Percentiles rank a stretch among this genome's conserved stretches.
phyloP scores from a whole-genome alignment of 2,888 invertebrate genomes.

The Chrysomela aeneicollis region DNA sequence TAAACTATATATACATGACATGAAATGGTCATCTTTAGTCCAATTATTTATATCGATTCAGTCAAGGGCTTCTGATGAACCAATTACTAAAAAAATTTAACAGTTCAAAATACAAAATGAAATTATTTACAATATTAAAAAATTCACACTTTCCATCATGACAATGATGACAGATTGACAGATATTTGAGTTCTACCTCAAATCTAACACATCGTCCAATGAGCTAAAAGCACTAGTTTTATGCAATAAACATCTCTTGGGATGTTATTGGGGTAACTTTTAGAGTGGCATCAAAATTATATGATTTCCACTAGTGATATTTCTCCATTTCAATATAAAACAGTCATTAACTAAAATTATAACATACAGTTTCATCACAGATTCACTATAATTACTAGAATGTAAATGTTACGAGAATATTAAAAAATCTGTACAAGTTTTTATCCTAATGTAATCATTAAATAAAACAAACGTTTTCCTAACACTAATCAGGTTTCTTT shows the following conservation, averaged over 20 bases:
- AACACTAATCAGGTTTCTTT: slow-evolving; percentile 38
- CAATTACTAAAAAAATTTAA: not conserved
- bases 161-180: not conserved
- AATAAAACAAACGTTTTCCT: slow-evolving; percentile 42
- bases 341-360: slow-evolving; percentile 38
- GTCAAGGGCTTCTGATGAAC: not conserved
- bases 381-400: slow-evolving; percentile 50
- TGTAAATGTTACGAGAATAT: slow-evolving; percentile 52
- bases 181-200: not conserved
- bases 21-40: not conserved
- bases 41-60: not conserved
- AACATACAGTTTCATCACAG: slow-evolving; percentile 51
- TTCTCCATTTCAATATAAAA: slow-evolving; percentile 22
- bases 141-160: not conserved
- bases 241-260: slow-evolving; percentile 10
- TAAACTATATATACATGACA: not conserved
- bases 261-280: slow-evolving; percentile 18
- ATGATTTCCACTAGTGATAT: slow-evolving; percentile 11
- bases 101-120: not conserved
- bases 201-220: not conserved
- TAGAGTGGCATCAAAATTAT: not conserved
- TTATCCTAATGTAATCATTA: slow-evolving; percentile 44
- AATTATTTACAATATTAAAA: not conserved
- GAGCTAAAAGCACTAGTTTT: not conserved
- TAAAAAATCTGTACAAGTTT: slow-evolving; percentile 53